These are phyloP conservation scores for Borostomias antarcticus DNA, from an alignment of 2,797 vertebrate genomes.

Conservation along the genomic window DNA sequence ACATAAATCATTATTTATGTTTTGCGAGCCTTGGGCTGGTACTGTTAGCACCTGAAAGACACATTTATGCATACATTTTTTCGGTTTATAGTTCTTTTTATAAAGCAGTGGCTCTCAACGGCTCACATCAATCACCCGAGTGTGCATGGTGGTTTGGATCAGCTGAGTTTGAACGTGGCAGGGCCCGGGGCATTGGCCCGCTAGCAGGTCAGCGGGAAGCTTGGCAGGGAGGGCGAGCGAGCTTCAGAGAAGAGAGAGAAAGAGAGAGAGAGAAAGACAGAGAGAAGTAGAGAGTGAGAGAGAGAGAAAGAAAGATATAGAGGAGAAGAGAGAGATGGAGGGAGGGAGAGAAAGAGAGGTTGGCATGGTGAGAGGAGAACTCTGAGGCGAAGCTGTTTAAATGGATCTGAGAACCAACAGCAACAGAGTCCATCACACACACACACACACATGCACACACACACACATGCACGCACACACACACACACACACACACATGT, in stretches of 20 bases:
- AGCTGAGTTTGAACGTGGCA: no score
- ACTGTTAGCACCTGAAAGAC: no score
- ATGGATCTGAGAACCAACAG: background rate
- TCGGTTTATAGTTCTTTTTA: no score
- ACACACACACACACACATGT: conserved; percentile 6
- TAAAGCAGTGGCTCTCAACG: no score
- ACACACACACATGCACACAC: no score
- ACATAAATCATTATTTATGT: no score
- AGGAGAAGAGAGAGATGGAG: background rate
- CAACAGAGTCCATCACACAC: no score
- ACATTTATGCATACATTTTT: no score
- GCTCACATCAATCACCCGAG: no score
- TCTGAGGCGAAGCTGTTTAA: background rate
- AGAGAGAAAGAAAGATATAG: background rate
- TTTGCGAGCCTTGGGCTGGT: no score
- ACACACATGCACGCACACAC: conserved; percentile 11
- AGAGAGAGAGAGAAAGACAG: background rate
- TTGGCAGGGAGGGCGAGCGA: conserved; percentile 27
- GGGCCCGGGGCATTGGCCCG: conserved; percentile 3
- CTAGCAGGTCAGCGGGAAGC: conserved; percentile 26
- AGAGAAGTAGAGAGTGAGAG: background rate
- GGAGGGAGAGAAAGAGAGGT: background rate
- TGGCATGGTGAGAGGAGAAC: conserved; percentile 12
- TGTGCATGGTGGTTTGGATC: no score
- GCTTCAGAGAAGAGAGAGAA: background rate